Base-by-base conservation (phyloP, 2,113 vertebrate genomes). In the Prochilodus magdalenae region DNA sequence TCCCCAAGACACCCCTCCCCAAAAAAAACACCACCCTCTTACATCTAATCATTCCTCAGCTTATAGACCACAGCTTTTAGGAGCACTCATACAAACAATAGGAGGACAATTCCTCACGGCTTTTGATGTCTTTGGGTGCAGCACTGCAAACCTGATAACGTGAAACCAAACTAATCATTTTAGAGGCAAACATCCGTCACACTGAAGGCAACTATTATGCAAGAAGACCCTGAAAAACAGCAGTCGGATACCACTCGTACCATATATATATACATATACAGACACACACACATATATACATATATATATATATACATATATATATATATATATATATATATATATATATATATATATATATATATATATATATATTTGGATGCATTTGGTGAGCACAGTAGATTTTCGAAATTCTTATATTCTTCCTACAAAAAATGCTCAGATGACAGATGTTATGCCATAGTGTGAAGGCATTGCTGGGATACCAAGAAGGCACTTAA, bases 1-100 rank as follows among this genome's bases (percentile, higher is more conserved):
- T 82, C 60, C 82, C 84, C 85, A 59, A 85, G 78, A 69, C 76
- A 72, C 27, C 55, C 75, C 84, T 27, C 4, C 27, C 27, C 0
- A 12, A 70, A 70, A 70, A 51, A 11, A 20, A 20, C 15, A 49
- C 8, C 8, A 55, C 3, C 10, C 26, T 5, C 4, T 59, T 30
- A 22, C 20, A 8, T 67, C 51, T 60, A 79, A 75, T 82, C 24
- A 51, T 53, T 73, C 20, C 53, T 36, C 70, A 36, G 40, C 55
- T 57, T 44, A 36, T 44, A 29, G 7, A 62, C 14, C 67, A 60
- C 11, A n/a, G 11, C 11, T 57, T 70, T 69, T 16, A 57, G 10
- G 4, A 55, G n/a, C 11, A 12, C 24, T 27, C 30, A 69, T 12
- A 20, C 8, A 36, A 18, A 44, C 36, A 2, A 15, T 27, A 27